Conservation (phyloP, 2,888 invertebrate species). For the Lathronympha strigana region DNA sequence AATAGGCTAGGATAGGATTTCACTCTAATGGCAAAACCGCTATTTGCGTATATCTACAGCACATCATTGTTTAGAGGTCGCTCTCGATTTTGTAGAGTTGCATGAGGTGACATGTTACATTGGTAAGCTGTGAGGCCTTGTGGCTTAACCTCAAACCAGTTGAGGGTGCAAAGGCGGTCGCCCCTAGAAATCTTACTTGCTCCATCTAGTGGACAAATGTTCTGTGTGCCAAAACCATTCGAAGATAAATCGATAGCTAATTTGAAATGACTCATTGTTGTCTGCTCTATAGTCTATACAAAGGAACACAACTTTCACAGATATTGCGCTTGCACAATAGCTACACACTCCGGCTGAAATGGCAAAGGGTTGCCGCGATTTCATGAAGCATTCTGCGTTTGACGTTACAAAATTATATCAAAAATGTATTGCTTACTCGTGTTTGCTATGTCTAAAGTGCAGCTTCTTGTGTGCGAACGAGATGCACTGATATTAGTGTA, state of each 20-base stretch:
- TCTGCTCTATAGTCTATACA: constrained; percentile 66
- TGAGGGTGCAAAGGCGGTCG: no score
- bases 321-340: constrained; percentile 69
- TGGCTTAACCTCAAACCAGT: no score
- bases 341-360: constrained; percentile 50
- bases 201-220: constrained; percentile 1
- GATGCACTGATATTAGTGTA: background rate
- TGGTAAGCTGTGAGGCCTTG: no score
- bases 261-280: constrained; percentile 81
- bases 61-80: no score
- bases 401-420: background rate
- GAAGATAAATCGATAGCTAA: constrained; percentile 80
- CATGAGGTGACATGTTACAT: no score
- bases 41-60: no score
- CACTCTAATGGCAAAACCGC: no score
- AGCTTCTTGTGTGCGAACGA: background rate
- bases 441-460: background rate
- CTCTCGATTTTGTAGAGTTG: no score
- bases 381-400: constrained; percentile 16
- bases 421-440: background rate
- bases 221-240: constrained; percentile 66
- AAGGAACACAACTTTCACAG: constrained; percentile 77
- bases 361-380: constrained; percentile 48
- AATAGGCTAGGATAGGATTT: no score
- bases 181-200: background rate